These are phyloP conservation scores for Alligator sinensis DNA, from an alignment of 2,113 vertebrate genomes.

Conservation along the genomic window DNA sequence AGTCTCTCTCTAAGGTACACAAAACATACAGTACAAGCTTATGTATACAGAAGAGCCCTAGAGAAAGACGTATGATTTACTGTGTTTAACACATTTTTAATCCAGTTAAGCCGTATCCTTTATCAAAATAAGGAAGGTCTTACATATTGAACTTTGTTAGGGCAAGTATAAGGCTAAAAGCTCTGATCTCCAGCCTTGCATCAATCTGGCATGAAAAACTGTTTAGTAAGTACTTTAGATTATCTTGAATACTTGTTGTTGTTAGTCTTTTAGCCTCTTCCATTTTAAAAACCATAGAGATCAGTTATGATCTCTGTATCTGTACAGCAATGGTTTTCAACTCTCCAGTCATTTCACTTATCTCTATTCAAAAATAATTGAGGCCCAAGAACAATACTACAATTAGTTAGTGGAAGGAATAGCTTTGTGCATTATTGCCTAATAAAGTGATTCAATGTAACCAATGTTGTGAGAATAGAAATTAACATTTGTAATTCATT, in stretches of 20 bases:
- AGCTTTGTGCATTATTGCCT: conserved; percentile 5
- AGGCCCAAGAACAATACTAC: background rate
- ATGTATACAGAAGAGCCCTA: fast-evolving
- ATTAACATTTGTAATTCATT: background rate
- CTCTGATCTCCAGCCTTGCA: background rate
- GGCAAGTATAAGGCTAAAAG: fast-evolving
- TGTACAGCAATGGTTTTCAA: background rate
- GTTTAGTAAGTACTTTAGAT: background rate
- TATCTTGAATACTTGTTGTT: background rate
- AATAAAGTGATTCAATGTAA: background rate
- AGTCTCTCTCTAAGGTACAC: background rate
- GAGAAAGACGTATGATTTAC: background rate
- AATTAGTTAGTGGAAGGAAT: background rate
- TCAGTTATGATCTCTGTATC: background rate
- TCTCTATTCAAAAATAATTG: conserved; percentile 17
- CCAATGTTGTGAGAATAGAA: conserved; percentile 19
- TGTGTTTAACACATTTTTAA: background rate
- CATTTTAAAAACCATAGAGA: background rate
- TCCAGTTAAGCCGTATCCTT: background rate
- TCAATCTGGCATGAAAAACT: background rate
- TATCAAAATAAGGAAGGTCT: background rate
- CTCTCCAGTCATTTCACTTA: background rate
- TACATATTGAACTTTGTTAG: background rate
- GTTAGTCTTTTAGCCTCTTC: background rate
- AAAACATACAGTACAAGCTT: background rate